Evolutionary conservation across 2,113 vertebrate species (phyloP).

Genomic region (Glareola pratincola): DNA sequence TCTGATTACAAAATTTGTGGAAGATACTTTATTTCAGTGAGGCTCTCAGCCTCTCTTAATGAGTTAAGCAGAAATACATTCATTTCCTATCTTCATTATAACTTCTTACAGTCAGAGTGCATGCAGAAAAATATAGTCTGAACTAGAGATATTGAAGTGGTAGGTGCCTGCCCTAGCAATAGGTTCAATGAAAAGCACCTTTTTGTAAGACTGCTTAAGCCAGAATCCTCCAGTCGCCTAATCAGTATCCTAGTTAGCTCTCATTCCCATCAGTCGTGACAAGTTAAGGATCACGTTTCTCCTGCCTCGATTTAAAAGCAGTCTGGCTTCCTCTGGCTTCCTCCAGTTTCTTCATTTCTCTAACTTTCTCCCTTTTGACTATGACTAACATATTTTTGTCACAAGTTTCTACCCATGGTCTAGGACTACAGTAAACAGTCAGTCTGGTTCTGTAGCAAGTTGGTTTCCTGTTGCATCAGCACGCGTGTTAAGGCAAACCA

Average conservation of each 20-base stretch:
- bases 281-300: neutral
- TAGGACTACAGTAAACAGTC: neutral
- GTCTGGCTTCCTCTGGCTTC: neutral
- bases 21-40: neutral
- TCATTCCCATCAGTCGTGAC: neutral
- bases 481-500: neutral
- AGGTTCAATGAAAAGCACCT: neutral
- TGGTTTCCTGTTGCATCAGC: slow-evolving; percentile 13
- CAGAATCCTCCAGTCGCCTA: neutral
- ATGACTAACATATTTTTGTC: neutral
- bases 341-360: neutral
- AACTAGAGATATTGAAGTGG: neutral
- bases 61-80: slow-evolving; percentile 1
- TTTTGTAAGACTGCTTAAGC: neutral
- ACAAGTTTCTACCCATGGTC: neutral
- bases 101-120: neutral
- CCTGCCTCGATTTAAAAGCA: neutral
- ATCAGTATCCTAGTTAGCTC: neutral
- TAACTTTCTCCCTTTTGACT: neutral
- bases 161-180: neutral
- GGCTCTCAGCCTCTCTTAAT: neutral
- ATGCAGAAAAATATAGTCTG: neutral
- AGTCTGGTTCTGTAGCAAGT: neutral
- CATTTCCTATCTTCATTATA: neutral
- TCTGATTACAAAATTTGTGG: neutral